phyloP scores from a whole-genome alignment of 2,113 vertebrate species.

The Macquaria ambigua region DNA sequence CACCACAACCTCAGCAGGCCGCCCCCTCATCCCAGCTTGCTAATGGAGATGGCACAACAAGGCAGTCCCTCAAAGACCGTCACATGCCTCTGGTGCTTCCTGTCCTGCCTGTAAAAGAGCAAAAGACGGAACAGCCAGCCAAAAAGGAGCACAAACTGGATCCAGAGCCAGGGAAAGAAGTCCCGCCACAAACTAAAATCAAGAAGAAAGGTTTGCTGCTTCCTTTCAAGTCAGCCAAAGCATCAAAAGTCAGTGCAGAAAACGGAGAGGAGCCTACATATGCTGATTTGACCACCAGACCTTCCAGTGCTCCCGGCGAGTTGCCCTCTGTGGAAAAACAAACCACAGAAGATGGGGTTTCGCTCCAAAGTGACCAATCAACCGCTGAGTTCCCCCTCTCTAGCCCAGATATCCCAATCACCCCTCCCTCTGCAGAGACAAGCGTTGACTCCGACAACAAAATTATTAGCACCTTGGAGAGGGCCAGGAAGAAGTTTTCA shows the following conservation, averaged over 20 bases:
- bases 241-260: slow-evolving; percentile 56
- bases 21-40: slow-evolving; percentile 23
- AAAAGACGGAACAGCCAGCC: slow-evolving; percentile 22
- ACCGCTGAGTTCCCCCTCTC: slow-evolving; percentile 38
- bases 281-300: slow-evolving; percentile 59
- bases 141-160: slow-evolving; percentile 44
- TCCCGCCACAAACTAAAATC: slow-evolving; percentile 58
- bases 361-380: slow-evolving; percentile 50
- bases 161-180: slow-evolving; percentile 48
- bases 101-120: slow-evolving; percentile 38
- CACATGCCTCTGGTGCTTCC: slow-evolving; percentile 80
- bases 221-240: slow-evolving; percentile 77
- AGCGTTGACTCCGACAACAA: slow-evolving; percentile 63
- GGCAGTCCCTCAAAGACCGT: slow-evolving; percentile 68
- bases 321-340: slow-evolving; percentile 47
- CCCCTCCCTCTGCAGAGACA: slow-evolving; percentile 54
- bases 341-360: slow-evolving; percentile 40
- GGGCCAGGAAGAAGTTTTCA: slow-evolving; percentile 80
- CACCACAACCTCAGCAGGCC: slow-evolving; percentile 44
- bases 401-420: slow-evolving; percentile 65
- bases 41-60: slow-evolving; percentile 40
- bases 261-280: slow-evolving; percentile 57
- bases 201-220: slow-evolving; percentile 79
- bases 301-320: slow-evolving; percentile 47
- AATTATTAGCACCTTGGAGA: slow-evolving; percentile 80